Evolutionary conservation across 2,888 invertebrate genomes (phyloP), one percentile per base, ranked within the genome.

Genomic region (Metellina segmentata): DNA sequence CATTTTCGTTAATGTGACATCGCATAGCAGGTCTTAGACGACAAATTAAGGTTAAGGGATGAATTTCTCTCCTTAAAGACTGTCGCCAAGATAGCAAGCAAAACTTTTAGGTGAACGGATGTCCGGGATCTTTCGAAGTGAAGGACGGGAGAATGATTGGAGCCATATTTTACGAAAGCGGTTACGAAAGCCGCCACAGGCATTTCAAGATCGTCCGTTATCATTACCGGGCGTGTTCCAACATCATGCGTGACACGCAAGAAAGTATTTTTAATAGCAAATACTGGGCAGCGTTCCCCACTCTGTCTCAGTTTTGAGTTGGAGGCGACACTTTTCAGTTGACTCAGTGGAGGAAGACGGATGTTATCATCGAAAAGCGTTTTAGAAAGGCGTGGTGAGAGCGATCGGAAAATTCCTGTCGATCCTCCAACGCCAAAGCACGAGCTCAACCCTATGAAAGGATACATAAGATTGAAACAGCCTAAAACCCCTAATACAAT

Each of bases 81-180:
- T n/a, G n/a, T n/a, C 69, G 61, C 61, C 13, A 16, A 61, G 61
- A 69, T 71, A 61, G 79, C 61, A 81, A 19, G 34, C 16, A n/a
- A 78, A 34, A 81, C 16, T 53, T 81, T 81, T 52, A 78, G 77
- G 77, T 69, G 75, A 75, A 75, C 75, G 85, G 85, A 85, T 51
- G 75, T 75, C 85, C 72, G 72, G 85, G 61, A 61, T 52, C 34
- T 34, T 34, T 34, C 1, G 34, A 34, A 34, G 34, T 8, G 20
- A 19, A 74, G 61, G n/a, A 51, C 13, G 81, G 79, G 81, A 34
- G 72, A 19, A 75, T 74, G 78, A 88, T 88, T 88, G 81, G 81
- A 88, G 61, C 20, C 72, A 79, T 81, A 72, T 88, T 88, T 88
- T 70, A 53, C 85, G n/a, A 85, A 85, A 51, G 61, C 81, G 61